A percentile compares a stretch with the other conserved stretches of the same genome.
Evolutionary conservation across 2,888 invertebrate genomes (phyloP).

Genomic region (Chromoteleia sp.): DNA sequence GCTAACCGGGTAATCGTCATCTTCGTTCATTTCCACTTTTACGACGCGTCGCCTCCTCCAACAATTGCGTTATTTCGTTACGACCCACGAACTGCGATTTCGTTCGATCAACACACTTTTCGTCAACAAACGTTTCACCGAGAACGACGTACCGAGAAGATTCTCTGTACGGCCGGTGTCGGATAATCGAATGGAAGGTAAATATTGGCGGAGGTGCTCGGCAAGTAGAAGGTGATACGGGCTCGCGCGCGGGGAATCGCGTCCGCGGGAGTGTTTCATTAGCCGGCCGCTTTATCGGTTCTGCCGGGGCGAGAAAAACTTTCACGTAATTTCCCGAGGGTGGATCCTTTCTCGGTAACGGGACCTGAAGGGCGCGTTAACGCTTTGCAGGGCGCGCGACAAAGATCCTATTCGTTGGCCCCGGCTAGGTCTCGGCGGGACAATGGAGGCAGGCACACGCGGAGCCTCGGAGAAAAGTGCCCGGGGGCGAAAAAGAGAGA

Average conservation of each 20-base stretch:
- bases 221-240: too few species aligned
- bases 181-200: too few species aligned
- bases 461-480: slow-evolving; percentile 54
- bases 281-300: too few species aligned
- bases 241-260: too few species aligned
- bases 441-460: slow-evolving; percentile 54
- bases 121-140: too few species aligned
- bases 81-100: not conserved
- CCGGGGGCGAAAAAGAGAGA: slow-evolving; percentile 58
- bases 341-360: slow-evolving; percentile 79
- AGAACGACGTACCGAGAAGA: too few species aligned
- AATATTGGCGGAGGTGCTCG: too few species aligned
- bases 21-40: slow-evolving; percentile 28
- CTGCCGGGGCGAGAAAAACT: too few species aligned
- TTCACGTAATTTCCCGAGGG: slow-evolving; percentile 80
- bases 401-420: slow-evolving; percentile 80
- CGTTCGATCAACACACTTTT: not conserved
- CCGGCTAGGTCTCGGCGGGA: slow-evolving; percentile 57
- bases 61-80: too few species aligned
- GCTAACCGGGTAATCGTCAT: slow-evolving; percentile 38
- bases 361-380: slow-evolving; percentile 80
- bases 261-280: too few species aligned
- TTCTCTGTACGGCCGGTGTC: too few species aligned
- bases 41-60: too few species aligned
- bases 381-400: slow-evolving; percentile 76